A percentile compares a stretch with the other conserved stretches of the same genome.
These are phyloP conservation scores for Noctua comes DNA, from an alignment of 2,888 invertebrate species.

Conservation along the genomic window DNA sequence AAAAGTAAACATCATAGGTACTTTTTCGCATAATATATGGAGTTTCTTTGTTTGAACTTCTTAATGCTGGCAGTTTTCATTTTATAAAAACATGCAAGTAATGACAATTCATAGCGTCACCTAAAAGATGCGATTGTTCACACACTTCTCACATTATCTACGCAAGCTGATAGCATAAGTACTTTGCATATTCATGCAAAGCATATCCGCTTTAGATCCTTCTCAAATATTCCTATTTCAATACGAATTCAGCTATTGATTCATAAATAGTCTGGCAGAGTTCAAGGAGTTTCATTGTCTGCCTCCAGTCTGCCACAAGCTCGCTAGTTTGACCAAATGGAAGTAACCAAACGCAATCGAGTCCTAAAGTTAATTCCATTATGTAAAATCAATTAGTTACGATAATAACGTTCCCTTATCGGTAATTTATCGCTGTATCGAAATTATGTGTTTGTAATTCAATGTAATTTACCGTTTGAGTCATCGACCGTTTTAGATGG, in stretches of 20 bases:
- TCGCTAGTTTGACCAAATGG: background rate
- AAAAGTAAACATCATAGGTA: background rate
- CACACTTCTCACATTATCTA: conserved; percentile 23
- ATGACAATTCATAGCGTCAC: background rate
- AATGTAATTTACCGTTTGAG: conserved; percentile 34
- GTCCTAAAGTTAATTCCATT: conserved; percentile 17
- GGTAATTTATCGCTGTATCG: conserved; percentile 43
- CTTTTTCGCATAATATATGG: background rate
- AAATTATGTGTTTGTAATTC: conserved; percentile 24
- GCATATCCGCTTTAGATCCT: background rate
- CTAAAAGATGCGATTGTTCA: conserved; percentile 4
- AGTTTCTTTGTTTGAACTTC: background rate
- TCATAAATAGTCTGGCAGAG: background rate
- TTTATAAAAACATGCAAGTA: conserved; percentile 32
- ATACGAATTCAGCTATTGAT: background rate
- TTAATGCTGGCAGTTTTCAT: background rate
- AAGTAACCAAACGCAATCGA: background rate
- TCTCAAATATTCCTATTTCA: conserved; percentile 7
- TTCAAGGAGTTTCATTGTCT: conserved; percentile 22
- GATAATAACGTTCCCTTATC: conserved; percentile 41
- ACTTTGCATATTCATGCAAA: conserved; percentile 12
- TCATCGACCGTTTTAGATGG: conserved; percentile 24
- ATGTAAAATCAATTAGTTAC: conserved; percentile 40
- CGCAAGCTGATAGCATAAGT: conserved; percentile 9
- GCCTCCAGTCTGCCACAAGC: background rate